Base-by-base conservation (phyloP, 2,113 vertebrate genomes). In the Zosterops lateralis region DNA sequence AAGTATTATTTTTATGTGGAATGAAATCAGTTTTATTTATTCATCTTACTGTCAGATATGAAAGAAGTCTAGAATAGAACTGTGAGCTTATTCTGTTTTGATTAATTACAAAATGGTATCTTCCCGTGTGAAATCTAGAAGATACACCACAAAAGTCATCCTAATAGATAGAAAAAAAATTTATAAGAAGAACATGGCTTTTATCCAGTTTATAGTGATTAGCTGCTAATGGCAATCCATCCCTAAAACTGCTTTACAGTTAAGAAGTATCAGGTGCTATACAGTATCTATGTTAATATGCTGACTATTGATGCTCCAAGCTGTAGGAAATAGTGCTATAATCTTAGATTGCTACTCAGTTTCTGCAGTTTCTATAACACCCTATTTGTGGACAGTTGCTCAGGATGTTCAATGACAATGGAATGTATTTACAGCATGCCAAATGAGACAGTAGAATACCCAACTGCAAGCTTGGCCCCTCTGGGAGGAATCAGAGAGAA, bases 341-440 rank as follows among this genome's bases (percentile, higher is more conserved):
- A 77, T 62, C 53, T 73, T 56, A 88, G 44, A 91, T 51, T 28
- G 83, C 28, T 73, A 91, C 51, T 9, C 17, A 25, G 16, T 78
- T 90, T 84, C 53, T 89, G 51, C 60, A 86, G 60, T 90, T 95
- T 88, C 47, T 84, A 1, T 40, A 82, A 67, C 16, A 57, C 36
- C n/a, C 16, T 40, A 21, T 68, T 40, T 71, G 56, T 62, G 32
- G 32, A 91, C 6, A 84, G 51, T 13, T 89, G 47, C 24, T 90
- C 60, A 87, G 62, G 61, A 72, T 65, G 16, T 67, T 60, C 17
- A 84, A 36, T 1, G 42, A 60, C 64, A 62, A 38, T 20, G 58
- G 76, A 89, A 83, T n/a, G 32, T 92, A 92, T 89, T 95, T 92
- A 96, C 18, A 90, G 51, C 34, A 71, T 32, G n/a, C 31, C 66